Base-by-base conservation (phyloP, 64 coral and sea anemone genomes). In the Montipora capricornis region DNA sequence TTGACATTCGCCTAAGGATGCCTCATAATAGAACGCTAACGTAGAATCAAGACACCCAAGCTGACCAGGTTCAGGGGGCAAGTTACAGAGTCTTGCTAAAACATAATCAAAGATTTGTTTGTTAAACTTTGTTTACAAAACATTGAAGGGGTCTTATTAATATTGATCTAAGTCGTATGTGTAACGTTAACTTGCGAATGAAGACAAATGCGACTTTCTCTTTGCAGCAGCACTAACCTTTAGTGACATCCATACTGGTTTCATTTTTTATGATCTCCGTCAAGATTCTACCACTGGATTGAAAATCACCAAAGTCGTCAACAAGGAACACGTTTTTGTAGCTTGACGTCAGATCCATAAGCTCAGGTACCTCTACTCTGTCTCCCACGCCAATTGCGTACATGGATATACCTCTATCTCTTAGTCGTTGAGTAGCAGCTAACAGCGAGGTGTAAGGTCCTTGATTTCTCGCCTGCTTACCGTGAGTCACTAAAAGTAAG, bases 181-280 rank as follows among this genome's bases (percentile, higher is more conserved):
- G 37, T 37, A 37, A 37, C 37, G 37, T 37, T 37, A 37, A 37
- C 37, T 37, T 37, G 37, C 37, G 2, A 37, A 37, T 37, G 37
- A 37, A 37, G 37, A 37, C 37, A 37, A 37, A 37, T 37, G 37
- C 37, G 37, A 37, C 37, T 37, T 37, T 37, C 37, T 37, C 37
- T 37, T 68, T 13, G 17, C 10, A 68, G 14, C 0, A 68, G 64
- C 12, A 22, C 89, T 57, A 66, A 88, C 92, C 83, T 88, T 49
- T 93, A 73, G 67, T 71, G 20, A 45, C 44, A 61, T 22, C 81
- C 3, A 24, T 7, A 20, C 64, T 74, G 8, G 92, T 93, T 17
- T 69, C 75, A 87, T 93, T 93, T 80, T 80, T 93, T 19, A 93
- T 66, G 8, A 93, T 48, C 17, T 88, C 75, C 20, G 47, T 68